Conservation (phyloP, 2,113 vertebrate species). For the Ovibos moschatus region DNA sequence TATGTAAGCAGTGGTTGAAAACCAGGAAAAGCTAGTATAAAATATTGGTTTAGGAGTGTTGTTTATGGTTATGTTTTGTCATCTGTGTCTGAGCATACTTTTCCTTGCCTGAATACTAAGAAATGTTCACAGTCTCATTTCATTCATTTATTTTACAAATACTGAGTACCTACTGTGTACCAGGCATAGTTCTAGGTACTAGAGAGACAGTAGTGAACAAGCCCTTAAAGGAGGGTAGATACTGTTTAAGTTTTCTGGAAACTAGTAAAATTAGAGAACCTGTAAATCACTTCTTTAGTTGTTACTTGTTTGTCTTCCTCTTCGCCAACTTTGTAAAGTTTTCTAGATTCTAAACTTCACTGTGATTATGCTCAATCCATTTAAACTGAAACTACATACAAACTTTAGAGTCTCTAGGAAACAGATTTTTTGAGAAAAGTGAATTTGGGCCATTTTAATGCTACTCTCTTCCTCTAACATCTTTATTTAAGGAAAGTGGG, state of each 20-base stretch:
- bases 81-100: not conserved
- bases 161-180: not conserved
- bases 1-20: constrained; percentile 71
- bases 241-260: not conserved
- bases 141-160: not conserved
- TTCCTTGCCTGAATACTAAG: not conserved
- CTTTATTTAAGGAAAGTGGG: not conserved
- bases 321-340: not conserved
- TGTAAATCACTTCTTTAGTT: not conserved
- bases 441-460: not conserved
- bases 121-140: constrained; percentile 25
- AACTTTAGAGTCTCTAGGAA: not conserved
- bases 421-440: not conserved
- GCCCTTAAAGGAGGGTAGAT: not conserved
- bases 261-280: not conserved
- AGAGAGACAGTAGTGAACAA: not conserved
- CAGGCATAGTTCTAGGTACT: not conserved
- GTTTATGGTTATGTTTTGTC: not conserved
- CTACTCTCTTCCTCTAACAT: not conserved
- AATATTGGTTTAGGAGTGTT: not conserved
- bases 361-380: not conserved
- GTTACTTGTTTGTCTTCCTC: not conserved
- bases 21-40: constrained; percentile 15
- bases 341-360: not conserved
- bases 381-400: not conserved